Conservation (phyloP, 2,797 vertebrate species). For the Pseudopleuronectes americanus region DNA sequence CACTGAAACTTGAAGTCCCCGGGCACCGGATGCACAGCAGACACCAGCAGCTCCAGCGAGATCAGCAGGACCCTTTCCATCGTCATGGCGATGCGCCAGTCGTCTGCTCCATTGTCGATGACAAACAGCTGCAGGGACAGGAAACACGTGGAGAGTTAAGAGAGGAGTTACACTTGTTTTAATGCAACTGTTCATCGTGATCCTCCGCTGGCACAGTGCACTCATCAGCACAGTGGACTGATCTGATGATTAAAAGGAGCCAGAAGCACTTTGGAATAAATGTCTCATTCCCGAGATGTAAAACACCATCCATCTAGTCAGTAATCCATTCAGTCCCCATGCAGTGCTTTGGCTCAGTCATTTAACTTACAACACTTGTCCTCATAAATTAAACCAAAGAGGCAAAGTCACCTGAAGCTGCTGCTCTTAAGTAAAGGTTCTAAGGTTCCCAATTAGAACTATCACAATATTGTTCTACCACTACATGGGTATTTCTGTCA, state of each 20-base stretch:
- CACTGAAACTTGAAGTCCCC: conserved; percentile 93
- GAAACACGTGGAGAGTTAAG: conserved; percentile 44
- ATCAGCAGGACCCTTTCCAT: conserved; percentile 96
- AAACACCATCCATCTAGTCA: conserved; percentile 62
- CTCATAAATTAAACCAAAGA: conserved; percentile 50
- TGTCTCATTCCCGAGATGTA: conserved; percentile 48
- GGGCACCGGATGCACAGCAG: conserved; percentile 96
- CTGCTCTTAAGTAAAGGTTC: conserved; percentile 34
- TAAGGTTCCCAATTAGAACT: conserved; percentile 41
- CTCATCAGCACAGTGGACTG: conserved; percentile 50
- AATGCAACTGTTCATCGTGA: conserved; percentile 45
- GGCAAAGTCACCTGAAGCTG: conserved; percentile 43
- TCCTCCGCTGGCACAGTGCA: conserved; percentile 30
- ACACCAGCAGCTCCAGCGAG: conserved; percentile 96
- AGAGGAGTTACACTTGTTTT: conserved; percentile 44
- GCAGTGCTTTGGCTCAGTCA: conserved; percentile 49
- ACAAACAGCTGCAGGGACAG: conserved; percentile 84
- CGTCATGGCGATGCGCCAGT: conserved; percentile 99
- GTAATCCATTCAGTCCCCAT: conserved; percentile 51
- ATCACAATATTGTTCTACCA: conserved; percentile 24
- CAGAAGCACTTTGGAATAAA: conserved; percentile 57
- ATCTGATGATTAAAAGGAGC: conserved; percentile 59
- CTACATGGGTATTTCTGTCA: background rate
- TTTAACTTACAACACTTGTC: conserved; percentile 46
- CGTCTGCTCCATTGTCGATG: conserved; percentile 97